These are phyloP conservation scores for Abscondita cerata DNA, from an alignment of 2,888 invertebrate species.

Conservation along the genomic window DNA sequence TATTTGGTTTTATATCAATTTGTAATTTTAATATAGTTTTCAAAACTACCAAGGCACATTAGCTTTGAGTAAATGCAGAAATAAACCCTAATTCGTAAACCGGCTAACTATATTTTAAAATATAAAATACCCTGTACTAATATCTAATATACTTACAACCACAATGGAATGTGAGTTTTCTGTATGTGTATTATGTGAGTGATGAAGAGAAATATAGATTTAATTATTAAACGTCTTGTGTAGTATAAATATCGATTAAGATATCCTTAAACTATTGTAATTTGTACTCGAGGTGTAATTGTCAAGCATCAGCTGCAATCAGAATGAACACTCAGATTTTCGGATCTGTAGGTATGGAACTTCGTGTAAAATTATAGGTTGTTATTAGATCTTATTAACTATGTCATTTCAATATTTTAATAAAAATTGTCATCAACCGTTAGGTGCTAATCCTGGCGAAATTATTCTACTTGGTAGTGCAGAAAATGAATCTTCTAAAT, in stretches of 20 bases:
- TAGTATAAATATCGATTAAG: background rate
- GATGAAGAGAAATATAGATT: background rate
- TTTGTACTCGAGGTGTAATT: conserved; percentile 35
- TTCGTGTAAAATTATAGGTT: conserved; percentile 22
- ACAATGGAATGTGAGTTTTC: conserved; percentile 3
- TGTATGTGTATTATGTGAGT: background rate
- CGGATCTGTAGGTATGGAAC: conserved; percentile 30
- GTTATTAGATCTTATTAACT: conserved; percentile 28
- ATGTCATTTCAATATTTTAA: conserved; percentile 26
- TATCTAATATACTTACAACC: background rate
- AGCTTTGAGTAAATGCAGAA: background rate
- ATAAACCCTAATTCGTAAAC: background rate
- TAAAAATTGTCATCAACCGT: conserved; percentile 48
- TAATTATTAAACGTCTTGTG: too few relatives aligned
- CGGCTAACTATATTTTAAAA: background rate
- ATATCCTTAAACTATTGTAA: conserved; percentile 28
- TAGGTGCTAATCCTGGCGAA: conserved; percentile 53
- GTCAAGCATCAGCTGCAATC: conserved; percentile 27
- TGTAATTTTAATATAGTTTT: background rate
- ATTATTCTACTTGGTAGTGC: conserved; percentile 43
- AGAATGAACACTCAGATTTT: conserved; percentile 31
- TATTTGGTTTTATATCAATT: background rate
- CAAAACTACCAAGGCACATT: conserved; percentile 11
- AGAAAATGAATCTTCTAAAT: conserved; percentile 47
- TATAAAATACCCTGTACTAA: conserved; percentile 13